Evolutionary conservation across 2,113 vertebrate genomes (phyloP).

Genomic region (Paradisaea rubra): DNA sequence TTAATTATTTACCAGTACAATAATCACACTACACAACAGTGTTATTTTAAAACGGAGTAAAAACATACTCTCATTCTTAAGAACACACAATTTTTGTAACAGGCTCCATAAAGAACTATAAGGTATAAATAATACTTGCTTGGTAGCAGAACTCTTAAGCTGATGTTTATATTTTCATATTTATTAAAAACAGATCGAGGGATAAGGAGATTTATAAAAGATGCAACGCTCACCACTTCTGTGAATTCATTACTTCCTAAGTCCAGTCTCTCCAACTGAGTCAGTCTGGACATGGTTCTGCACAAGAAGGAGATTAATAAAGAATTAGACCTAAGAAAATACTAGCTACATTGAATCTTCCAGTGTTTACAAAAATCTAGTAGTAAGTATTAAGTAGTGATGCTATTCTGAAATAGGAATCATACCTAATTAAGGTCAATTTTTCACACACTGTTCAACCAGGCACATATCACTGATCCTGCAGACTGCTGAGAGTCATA

Average conservation of each 20-base stretch:
- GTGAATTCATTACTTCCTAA: constrained; percentile 99
- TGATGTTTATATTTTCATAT: not conserved
- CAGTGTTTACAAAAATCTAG: not conserved
- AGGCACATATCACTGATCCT: not conserved
- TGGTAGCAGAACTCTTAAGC: not conserved
- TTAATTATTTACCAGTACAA: not conserved
- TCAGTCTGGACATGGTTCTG: constrained; percentile 97
- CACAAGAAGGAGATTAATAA: constrained; percentile 25
- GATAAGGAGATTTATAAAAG: not conserved
- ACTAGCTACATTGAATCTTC: not conserved
- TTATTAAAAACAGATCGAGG: constrained; percentile 16
- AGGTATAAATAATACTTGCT: not conserved
- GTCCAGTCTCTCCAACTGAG: constrained; percentile 93
- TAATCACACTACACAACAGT: not conserved
- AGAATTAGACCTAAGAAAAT: constrained; percentile 23
- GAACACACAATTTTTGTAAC: not conserved
- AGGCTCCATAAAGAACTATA: not conserved
- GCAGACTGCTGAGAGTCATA: not conserved
- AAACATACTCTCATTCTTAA: not conserved
- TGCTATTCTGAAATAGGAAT: not conserved
- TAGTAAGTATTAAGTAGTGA: not conserved
- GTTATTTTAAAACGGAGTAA: not conserved
- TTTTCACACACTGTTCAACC: not conserved
- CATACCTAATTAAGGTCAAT: not conserved
- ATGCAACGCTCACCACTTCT: constrained; percentile 75